Percentiles rank a stretch among this genome's conserved stretches.
phyloP scores from a whole-genome alignment of 37 sponge, comb jelly and placozoan genomes.

The Tethya wilhelma region DNA sequence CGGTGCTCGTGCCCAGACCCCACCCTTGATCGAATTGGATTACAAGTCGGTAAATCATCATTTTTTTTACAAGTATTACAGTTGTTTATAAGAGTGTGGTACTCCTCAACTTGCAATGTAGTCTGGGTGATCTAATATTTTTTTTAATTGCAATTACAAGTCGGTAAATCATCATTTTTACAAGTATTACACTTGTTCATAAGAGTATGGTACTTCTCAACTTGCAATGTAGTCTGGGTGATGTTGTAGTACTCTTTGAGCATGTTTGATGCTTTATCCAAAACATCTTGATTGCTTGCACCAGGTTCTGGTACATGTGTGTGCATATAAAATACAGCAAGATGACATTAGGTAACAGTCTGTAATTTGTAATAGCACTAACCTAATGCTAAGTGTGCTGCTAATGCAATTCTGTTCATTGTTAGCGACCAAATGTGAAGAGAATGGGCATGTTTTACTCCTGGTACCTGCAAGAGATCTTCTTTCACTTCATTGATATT shows the following conservation, averaged over 20 bases:
- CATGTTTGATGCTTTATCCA: constrained; percentile 43
- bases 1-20: too few relatives aligned
- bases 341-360: not conserved
- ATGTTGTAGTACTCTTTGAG: constrained; percentile 57
- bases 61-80: constrained; percentile 60
- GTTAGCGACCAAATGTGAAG: constrained; percentile 76
- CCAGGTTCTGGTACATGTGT: constrained; percentile 25
- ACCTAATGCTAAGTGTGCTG: constrained; percentile 64
- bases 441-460: constrained; percentile 61
- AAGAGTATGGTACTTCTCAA: constrained; percentile 41
- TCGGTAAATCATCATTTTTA: too few relatives aligned
- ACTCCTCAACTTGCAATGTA: constrained; percentile 76
- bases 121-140: constrained; percentile 53
- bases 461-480: constrained; percentile 17
- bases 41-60: too few relatives aligned
- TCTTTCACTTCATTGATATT: constrained; percentile 45
- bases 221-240: constrained; percentile 66
- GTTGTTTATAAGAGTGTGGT: constrained; percentile 48
- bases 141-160: too few relatives aligned
- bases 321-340: not conserved
- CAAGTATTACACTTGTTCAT: constrained; percentile 70
- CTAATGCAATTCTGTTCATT: constrained; percentile 46
- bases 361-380: not conserved
- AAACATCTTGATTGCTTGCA: constrained; percentile 27
- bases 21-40: too few relatives aligned